A percentile compares a stretch with the other conserved stretches of the same genome.
These are phyloP conservation scores for Drosophila albomicans DNA, from an alignment of 1,140 invertebrate genomes.

Conservation along the genomic window DNA sequence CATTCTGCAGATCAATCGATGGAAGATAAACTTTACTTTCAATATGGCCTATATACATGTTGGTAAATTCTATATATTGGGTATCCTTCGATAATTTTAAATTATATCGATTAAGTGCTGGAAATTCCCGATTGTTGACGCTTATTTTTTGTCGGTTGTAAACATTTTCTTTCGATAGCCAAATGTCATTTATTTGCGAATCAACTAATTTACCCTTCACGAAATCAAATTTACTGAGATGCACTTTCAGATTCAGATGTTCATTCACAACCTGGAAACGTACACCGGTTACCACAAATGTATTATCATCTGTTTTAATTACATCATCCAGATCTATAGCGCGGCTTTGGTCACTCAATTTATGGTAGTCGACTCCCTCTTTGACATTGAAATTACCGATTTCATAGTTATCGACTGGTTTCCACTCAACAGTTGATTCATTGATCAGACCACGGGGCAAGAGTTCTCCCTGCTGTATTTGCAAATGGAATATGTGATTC, in stretches of 20 bases:
- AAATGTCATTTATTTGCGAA: too few relatives aligned
- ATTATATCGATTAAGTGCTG: too few relatives aligned
- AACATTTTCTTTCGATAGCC: too few relatives aligned
- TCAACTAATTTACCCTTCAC: neutral
- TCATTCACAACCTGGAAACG: neutral
- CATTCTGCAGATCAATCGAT: too few relatives aligned
- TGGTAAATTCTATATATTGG: too few relatives aligned
- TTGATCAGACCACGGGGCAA: neutral
- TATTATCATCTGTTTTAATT: neutral
- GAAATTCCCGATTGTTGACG: too few relatives aligned
- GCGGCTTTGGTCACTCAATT: neutral
- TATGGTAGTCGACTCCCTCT: neutral
- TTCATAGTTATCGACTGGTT: too few relatives aligned
- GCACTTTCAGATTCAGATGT: neutral
- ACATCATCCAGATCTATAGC: conserved; percentile 1
- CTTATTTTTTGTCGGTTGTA: too few relatives aligned
- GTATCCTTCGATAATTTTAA: too few relatives aligned
- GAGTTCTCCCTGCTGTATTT: conserved; percentile 5
- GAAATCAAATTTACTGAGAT: neutral
- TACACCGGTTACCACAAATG: neutral
- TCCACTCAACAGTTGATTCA: neutral
- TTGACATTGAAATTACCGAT: too few relatives aligned
- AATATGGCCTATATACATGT: too few relatives aligned
- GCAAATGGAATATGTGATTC: conserved; percentile 7
- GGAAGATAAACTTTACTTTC: too few relatives aligned